Evolutionary conservation across 2,888 invertebrate species (phyloP).

Genomic region (Pyrrhopygopsis socrates): DNA sequence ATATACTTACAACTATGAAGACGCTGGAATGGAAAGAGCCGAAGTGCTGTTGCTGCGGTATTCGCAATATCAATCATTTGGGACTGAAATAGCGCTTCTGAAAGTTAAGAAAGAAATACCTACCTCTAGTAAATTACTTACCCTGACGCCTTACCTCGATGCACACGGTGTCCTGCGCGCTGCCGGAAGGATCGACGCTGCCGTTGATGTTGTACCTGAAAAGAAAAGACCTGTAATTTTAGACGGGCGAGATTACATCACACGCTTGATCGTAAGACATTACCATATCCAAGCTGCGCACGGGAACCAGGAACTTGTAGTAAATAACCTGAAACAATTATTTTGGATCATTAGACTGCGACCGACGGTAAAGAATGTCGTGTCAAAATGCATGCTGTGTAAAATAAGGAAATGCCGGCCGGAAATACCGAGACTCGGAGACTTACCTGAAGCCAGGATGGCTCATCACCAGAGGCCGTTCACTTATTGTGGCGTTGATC

Average conservation of each 20-base stretch:
- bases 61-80: slow-evolving; percentile 1
- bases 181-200: background rate
- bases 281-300: slow-evolving; percentile 4
- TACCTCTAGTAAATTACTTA: slow-evolving; percentile 16
- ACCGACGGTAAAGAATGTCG: slow-evolving; percentile 73
- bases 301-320: slow-evolving; percentile 8
- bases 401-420: slow-evolving; percentile 65
- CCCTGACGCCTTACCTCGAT: slow-evolving; percentile 11
- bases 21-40: background rate
- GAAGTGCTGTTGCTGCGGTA: background rate
- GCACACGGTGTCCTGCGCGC: slow-evolving; percentile 1
- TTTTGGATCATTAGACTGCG: slow-evolving; percentile 15
- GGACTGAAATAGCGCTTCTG: background rate
- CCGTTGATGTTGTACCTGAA: background rate
- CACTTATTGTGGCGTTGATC: slow-evolving; percentile 73
- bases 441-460: slow-evolving; percentile 78
- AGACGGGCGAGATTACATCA: background rate
- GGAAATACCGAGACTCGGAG: slow-evolving; percentile 73
- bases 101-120: background rate
- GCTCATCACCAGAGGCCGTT: slow-evolving; percentile 80
- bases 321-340: slow-evolving; percentile 19
- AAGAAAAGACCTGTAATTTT: slow-evolving; percentile 13
- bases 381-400: slow-evolving; percentile 72
- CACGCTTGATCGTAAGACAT: slow-evolving; percentile 1
- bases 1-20: background rate